These are phyloP conservation scores for Styela clava DNA, from an alignment of 23 tunicate genomes.

Conservation along the genomic window DNA sequence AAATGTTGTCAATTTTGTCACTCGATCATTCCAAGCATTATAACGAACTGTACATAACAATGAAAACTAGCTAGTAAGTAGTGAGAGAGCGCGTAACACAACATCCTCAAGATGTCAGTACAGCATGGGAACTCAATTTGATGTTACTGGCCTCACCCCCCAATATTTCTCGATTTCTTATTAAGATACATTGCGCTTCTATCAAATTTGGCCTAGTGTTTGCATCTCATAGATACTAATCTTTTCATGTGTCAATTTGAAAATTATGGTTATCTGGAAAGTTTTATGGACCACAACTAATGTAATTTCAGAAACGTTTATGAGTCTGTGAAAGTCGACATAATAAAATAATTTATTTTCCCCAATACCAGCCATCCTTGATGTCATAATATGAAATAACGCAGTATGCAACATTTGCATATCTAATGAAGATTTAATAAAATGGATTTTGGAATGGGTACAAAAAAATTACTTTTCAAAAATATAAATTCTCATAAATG, in stretches of 20 bases:
- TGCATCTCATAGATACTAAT: too few relatives aligned
- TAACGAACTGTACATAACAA: too few relatives aligned
- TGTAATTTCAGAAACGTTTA: neutral
- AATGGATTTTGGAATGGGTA: too few relatives aligned
- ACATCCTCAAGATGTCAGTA: neutral
- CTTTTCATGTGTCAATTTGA: neutral
- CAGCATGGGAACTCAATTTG: neutral
- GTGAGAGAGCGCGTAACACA: neutral
- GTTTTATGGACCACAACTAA: neutral
- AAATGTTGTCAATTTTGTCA: too few relatives aligned
- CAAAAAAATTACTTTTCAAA: too few relatives aligned
- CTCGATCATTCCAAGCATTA: too few relatives aligned
- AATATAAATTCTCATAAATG: too few relatives aligned
- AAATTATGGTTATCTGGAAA: neutral
- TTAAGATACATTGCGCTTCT: neutral
- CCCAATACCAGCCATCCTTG: too few relatives aligned
- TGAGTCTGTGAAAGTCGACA: neutral
- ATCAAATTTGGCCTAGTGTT: too few relatives aligned
- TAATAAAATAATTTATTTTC: too few relatives aligned
- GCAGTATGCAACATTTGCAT: neutral
- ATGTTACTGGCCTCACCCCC: neutral
- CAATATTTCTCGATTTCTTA: neutral
- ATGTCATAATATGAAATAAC: too few relatives aligned
- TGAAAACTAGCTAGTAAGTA: neutral
- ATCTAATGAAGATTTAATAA: neutral